These are phyloP conservation scores for Lepus timidus DNA, from an alignment of 2,113 vertebrate genomes.

Conservation along the genomic window DNA sequence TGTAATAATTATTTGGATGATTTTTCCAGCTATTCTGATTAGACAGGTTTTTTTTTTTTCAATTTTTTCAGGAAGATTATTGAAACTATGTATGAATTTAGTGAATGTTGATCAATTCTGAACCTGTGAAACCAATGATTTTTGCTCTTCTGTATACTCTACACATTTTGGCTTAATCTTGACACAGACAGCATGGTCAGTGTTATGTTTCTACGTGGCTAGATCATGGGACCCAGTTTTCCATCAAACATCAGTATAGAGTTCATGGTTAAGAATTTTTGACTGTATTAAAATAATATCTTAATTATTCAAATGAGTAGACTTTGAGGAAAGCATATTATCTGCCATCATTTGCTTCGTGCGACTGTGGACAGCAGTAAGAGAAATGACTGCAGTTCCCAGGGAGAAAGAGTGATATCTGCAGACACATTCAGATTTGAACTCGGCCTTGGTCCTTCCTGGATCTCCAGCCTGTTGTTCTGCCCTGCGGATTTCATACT, in stretches of 20 bases:
- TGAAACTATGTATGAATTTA: slow-evolving; percentile 94
- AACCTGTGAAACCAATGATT: slow-evolving; percentile 94
- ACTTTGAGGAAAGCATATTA: background rate
- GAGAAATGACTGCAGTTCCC: background rate
- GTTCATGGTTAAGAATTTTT: background rate
- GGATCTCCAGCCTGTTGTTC: background rate
- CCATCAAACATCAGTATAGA: background rate
- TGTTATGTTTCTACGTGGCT: background rate
- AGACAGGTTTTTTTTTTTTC: background rate
- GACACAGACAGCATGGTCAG: background rate
- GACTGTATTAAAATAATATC: no score
- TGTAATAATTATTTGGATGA: background rate
- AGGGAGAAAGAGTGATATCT: background rate
- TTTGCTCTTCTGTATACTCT: slow-evolving; percentile 93
- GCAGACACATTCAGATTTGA: background rate
- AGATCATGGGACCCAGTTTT: background rate
- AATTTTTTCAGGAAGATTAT: slow-evolving; percentile 90
- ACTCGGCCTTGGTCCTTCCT: background rate
- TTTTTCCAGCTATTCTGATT: background rate
- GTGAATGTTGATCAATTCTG: slow-evolving; percentile 93
- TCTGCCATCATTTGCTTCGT: background rate
- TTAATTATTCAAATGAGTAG: background rate
- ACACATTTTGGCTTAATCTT: slow-evolving; percentile 86
- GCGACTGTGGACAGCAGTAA: background rate
- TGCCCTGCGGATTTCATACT: background rate